A percentile compares a stretch with the other conserved stretches of the same genome.
Conservation (phyloP, 2,113 vertebrate genomes). For the Marcusenius ussheri region DNA sequence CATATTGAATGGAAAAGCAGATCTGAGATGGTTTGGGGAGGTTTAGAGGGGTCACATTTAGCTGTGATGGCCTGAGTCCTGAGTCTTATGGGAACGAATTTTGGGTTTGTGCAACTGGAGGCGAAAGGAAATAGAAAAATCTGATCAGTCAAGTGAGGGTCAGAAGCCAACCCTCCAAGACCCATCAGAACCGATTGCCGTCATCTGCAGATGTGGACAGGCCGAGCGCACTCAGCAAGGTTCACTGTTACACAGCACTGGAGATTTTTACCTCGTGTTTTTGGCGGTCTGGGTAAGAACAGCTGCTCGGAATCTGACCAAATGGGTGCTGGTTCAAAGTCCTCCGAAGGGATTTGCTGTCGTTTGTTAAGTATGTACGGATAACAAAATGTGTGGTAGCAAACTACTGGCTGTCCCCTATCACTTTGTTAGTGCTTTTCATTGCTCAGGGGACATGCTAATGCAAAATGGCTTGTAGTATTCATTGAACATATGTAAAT, state of each 20-base stretch:
- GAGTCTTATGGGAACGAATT: slow-evolving; percentile 6
- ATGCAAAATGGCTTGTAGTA: background rate
- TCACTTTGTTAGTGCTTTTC: background rate
- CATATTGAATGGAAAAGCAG: slow-evolving; percentile 22
- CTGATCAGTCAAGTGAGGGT: background rate
- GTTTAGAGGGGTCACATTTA: slow-evolving; percentile 36
- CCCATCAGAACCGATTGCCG: background rate
- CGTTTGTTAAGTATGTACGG: background rate
- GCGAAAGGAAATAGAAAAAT: background rate
- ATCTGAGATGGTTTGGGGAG: slow-evolving; percentile 39
- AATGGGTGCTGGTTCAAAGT: background rate
- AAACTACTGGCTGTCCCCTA: background rate
- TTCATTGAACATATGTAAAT: background rate
- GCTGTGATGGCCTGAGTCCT: background rate
- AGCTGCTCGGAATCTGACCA: background rate
- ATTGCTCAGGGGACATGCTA: background rate
- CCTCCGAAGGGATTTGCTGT: background rate
- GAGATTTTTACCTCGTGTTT: background rate
- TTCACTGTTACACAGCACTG: background rate
- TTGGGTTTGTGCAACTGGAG: background rate
- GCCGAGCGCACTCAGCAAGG: background rate
- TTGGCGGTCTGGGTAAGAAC: background rate
- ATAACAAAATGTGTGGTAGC: background rate
- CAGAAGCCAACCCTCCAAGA: background rate
- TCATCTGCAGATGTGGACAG: background rate